Evolutionary conservation across 2,113 vertebrate species (phyloP).

Genomic region (Indri indri): DNA sequence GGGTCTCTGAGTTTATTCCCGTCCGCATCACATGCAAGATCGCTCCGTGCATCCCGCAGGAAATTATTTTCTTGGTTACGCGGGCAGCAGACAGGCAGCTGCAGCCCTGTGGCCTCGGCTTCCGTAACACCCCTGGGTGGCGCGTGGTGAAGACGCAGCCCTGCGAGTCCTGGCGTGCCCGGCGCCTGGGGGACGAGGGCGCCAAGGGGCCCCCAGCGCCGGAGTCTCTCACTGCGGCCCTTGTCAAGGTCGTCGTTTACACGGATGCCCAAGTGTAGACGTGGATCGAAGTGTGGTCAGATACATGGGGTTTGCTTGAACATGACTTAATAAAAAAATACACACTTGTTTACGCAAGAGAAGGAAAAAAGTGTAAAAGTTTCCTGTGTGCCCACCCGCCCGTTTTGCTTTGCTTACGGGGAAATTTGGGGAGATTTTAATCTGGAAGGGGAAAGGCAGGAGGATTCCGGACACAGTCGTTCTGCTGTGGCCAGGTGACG

Average conservation of each 20-base stretch:
- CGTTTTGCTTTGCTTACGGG: not conserved
- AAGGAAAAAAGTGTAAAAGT: not conserved
- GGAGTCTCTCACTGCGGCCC: no score
- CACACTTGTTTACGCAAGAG: not conserved
- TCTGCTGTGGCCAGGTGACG: not conserved
- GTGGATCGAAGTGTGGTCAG: not conserved
- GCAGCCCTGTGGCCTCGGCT: not conserved
- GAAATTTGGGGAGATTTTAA: not conserved
- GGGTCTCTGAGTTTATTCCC: no score
- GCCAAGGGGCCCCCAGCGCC: no score
- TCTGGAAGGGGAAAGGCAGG: not conserved
- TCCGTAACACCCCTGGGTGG: not conserved
- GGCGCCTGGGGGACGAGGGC: no score
- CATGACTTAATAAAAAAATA: not conserved
- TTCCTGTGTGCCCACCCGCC: no score
- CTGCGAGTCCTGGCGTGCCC: not conserved
- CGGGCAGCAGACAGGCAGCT: not conserved
- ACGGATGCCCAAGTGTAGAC: not conserved
- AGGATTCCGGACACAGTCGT: constrained; percentile 5
- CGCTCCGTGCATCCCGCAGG: accelerated
- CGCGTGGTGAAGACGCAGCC: not conserved
- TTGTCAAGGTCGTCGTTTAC: not conserved
- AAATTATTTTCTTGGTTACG: no score
- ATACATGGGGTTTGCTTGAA: not conserved
- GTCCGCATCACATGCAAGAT: accelerated